Evolutionary conservation across 2,797 vertebrate species (phyloP).

Genomic region (Cyclura pinguis): DNA sequence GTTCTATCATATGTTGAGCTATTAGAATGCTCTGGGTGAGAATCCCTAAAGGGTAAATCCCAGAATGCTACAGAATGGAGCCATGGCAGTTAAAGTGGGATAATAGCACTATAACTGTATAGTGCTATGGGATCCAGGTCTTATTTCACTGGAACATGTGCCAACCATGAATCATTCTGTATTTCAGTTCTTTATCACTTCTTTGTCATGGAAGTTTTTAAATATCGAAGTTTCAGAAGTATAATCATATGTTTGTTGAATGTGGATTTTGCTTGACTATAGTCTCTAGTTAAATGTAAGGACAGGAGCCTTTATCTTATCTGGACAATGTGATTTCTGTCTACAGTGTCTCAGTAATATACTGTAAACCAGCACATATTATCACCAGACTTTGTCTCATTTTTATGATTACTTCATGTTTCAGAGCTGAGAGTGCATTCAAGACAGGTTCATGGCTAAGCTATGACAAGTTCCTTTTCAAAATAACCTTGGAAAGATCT

Average conservation of each 20-base stretch:
- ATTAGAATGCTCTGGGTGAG: too few species aligned
- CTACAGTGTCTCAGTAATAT: not conserved
- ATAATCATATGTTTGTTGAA: not conserved
- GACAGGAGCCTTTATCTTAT: not conserved
- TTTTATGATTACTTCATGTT: conserved; percentile 3
- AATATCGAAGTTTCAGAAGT: not conserved
- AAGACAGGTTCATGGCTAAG: not conserved
- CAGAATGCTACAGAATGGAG: too few species aligned
- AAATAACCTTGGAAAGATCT: not conserved
- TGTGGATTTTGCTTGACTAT: not conserved
- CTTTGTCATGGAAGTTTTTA: not conserved
- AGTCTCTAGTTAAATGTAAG: not conserved
- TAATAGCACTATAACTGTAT: too few species aligned
- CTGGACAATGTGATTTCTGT: not conserved
- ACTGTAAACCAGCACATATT: too few species aligned
- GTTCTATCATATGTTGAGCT: too few species aligned
- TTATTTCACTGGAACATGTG: not conserved
- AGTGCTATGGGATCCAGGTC: not conserved
- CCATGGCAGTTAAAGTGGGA: too few species aligned
- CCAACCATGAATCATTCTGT: not conserved
- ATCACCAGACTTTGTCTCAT: too few species aligned
- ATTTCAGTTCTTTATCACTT: not conserved
- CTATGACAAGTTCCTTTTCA: not conserved
- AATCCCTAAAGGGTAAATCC: too few species aligned
- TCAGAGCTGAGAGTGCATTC: not conserved